A percentile compares a stretch with the other conserved stretches of the same genome.
Evolutionary conservation across 2,797 vertebrate genomes (phyloP).

Genomic region (Lutjanus campechanus): DNA sequence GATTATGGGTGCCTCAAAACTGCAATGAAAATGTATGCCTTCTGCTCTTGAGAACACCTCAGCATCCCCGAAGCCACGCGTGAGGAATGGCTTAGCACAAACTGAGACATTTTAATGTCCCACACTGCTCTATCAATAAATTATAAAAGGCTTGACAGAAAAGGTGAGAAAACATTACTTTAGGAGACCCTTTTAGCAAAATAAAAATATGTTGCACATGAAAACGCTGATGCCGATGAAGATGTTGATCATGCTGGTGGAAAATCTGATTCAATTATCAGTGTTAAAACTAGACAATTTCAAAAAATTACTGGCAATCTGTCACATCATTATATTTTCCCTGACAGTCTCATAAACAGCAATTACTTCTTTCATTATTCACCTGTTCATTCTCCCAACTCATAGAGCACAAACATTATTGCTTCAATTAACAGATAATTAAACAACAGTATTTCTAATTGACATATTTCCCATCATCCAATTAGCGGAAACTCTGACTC

Average conservation of each 20-base stretch:
- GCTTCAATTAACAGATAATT: conserved; percentile 86
- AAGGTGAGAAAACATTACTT: conserved; percentile 43
- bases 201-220: conserved; percentile 49
- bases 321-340: conserved; percentile 78
- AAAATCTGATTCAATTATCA: conserved; percentile 67
- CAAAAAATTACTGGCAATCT: conserved; percentile 76
- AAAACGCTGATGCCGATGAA: conserved; percentile 41
- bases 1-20: conserved; percentile 77
- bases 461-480: conserved; percentile 82
- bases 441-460: conserved; percentile 86
- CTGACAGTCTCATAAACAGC: conserved; percentile 85
- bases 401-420: conserved; percentile 82
- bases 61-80: conserved; percentile 45
- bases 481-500: conserved; percentile 76
- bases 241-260: conserved; percentile 47
- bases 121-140: conserved; percentile 43
- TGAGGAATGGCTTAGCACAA: conserved; percentile 45
- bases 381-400: conserved; percentile 82
- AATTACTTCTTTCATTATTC: conserved; percentile 86
- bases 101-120: conserved; percentile 53
- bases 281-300: conserved; percentile 68
- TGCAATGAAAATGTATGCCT: conserved; percentile 67
- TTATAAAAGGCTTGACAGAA: conserved; percentile 43
- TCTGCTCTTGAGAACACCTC: conserved; percentile 58
- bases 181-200: conserved; percentile 26